Conservation (phyloP, 2,797 vertebrate species). For the Fratercula arctica region DNA sequence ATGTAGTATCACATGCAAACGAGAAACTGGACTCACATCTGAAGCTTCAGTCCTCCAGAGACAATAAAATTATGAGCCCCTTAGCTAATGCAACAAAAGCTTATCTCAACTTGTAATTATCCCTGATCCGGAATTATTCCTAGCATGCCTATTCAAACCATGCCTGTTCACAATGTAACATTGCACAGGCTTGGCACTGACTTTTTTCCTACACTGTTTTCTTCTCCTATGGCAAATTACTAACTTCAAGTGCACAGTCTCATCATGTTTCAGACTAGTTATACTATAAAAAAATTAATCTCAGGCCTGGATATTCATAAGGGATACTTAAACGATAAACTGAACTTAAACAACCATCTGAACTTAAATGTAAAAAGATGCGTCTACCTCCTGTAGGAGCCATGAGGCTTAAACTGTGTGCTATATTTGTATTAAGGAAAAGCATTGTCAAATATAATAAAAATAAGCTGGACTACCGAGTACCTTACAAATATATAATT, state of each 20-base stretch:
- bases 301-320: neutral
- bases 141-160: neutral
- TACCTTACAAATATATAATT: constrained; percentile 8
- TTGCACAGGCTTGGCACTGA: neutral
- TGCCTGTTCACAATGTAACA: neutral
- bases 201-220: neutral
- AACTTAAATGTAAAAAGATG: neutral
- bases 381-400: neutral
- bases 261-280: neutral
- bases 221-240: neutral
- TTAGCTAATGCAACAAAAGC: neutral
- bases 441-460: neutral
- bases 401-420: neutral
- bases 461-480: neutral
- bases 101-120: neutral
- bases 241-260: neutral
- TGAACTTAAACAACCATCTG: neutral
- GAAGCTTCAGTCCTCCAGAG: neutral
- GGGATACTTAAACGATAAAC: neutral
- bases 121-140: neutral
- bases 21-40: neutral
- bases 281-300: neutral
- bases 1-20: neutral
- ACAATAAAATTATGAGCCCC: neutral
- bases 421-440: neutral